Evolutionary conservation across 2,888 invertebrate species (phyloP).

Genomic region (Endotricha flammealis): DNA sequence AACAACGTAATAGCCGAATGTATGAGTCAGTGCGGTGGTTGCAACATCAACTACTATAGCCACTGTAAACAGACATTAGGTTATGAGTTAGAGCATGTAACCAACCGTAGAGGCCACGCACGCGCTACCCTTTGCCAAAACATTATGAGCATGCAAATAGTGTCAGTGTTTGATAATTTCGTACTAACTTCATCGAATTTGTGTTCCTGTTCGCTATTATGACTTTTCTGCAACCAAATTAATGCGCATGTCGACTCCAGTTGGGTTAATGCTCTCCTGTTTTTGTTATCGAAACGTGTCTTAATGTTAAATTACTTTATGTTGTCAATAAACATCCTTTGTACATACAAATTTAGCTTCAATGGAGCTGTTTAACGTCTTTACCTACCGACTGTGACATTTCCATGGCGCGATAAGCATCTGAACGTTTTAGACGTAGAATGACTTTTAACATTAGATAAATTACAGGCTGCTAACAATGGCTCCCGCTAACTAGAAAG

Average conservation of each 20-base stretch:
- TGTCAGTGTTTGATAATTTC: no score
- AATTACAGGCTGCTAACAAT: constrained; percentile 64
- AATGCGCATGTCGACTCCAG: no score
- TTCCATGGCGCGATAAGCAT: constrained; percentile 25
- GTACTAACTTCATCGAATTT: no score
- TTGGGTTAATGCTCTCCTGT: no score
- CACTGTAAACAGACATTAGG: constrained; percentile 27
- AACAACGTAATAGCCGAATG: constrained; percentile 50
- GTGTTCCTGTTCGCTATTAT: no score
- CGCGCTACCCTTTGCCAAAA: no score
- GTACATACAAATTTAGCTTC: constrained; percentile 8
- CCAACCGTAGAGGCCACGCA: no score
- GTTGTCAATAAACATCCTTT: constrained; percentile 10
- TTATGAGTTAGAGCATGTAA: constrained; percentile 33
- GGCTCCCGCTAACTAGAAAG: constrained; percentile 64
- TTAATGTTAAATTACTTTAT: constrained; percentile 22
- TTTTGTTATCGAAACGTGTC: no score
- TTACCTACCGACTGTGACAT: constrained; percentile 11
- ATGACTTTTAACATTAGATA: constrained; percentile 58
- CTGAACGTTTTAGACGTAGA: constrained; percentile 34
- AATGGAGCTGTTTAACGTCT: constrained; percentile 5
- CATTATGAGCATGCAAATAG: no score
- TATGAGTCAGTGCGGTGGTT: constrained; percentile 51
- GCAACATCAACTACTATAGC: constrained; percentile 31
- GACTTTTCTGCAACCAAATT: no score